Base-by-base conservation (phyloP, 2,797 vertebrate genomes). In the Thripadectes ignobilis region DNA sequence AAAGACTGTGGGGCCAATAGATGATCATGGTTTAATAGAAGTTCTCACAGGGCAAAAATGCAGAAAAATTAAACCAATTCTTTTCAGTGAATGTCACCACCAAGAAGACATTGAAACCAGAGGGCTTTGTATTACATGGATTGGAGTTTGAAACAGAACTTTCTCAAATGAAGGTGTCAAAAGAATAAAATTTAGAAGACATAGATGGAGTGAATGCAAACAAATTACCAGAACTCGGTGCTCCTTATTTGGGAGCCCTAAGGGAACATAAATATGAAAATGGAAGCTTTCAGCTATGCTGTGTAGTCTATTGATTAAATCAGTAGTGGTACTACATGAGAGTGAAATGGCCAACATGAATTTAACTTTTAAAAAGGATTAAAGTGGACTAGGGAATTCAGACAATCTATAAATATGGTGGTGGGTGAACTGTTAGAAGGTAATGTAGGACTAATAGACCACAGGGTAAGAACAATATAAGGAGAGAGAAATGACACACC, bases 51-150 rank as follows among this genome's bases (percentile, higher is more conserved):
- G 77, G 41, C 36, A 91, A 94, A 92, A 93, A 82, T 48, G 22
- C n/a, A 79, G 63, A 85, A 89, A 93, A 92, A 91, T 87, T 73
- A 87, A 92, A 79, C 26, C 74, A 90, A 81, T 95, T 86, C 21
- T 90, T 95, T 86, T 86, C 71, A 76, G 62, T 68, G 49, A 75
- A 39, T 0, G 0, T 84, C 55, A 76, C 17, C 55, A 84, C 10
- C 8, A 72, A 78, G 66, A 58, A 81, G 51, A 46, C 36, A 46
- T 38, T 86, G 34, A 84, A 93, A 84, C 34, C 58, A 90, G 57
- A 93, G 52, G 34, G 58, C 51, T 84, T 90, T 88, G 9, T 85
- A 34, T 87, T 81, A 45, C 43, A 39, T 19, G 29, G 24, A 66
- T 32, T 2, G 7, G 84, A 68, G 80, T 88, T 81, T 46, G 46